These are phyloP conservation scores for Corythornis madagascariensis DNA, from an alignment of 2,113 vertebrate genomes.

Conservation along the genomic window DNA sequence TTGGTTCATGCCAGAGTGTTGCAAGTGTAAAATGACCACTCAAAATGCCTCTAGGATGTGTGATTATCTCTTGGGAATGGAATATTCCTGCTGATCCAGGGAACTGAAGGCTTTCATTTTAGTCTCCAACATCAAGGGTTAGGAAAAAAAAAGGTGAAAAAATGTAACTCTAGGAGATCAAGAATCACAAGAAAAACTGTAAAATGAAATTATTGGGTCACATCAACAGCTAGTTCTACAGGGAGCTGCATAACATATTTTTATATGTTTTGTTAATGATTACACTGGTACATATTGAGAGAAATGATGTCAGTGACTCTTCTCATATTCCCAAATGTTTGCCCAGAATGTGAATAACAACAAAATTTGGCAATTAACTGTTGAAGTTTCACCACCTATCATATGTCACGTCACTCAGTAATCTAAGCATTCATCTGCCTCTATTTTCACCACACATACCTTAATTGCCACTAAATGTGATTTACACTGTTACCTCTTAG, in stretches of 20 bases:
- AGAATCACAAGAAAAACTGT: not conserved
- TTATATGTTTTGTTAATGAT: not conserved
- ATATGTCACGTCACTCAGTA: not conserved
- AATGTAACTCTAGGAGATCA: not conserved
- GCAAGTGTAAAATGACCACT: not conserved
- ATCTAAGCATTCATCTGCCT: slow-evolving; percentile 29
- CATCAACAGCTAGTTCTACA: not conserved
- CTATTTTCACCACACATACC: slow-evolving; percentile 21
- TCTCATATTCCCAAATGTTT: not conserved
- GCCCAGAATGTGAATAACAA: not conserved
- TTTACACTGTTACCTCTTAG: slow-evolving; percentile 16
- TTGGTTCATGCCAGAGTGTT: not conserved
- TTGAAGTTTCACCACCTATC: not conserved
- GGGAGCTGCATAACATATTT: not conserved
- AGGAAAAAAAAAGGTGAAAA: not conserved
- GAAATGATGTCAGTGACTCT: not conserved
- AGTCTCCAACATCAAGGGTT: not conserved
- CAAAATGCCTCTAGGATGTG: not conserved
- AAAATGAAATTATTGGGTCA: not conserved
- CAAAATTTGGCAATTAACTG: slow-evolving; percentile 4
- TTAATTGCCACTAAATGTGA: slow-evolving; percentile 23
- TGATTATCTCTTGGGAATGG: not conserved
- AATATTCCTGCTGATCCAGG: not conserved
- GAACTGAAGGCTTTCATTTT: not conserved
- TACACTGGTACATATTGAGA: not conserved